These are phyloP conservation scores for Meghimatium bilineatum DNA, from an alignment of 2,888 invertebrate species.

Conservation along the genomic window DNA sequence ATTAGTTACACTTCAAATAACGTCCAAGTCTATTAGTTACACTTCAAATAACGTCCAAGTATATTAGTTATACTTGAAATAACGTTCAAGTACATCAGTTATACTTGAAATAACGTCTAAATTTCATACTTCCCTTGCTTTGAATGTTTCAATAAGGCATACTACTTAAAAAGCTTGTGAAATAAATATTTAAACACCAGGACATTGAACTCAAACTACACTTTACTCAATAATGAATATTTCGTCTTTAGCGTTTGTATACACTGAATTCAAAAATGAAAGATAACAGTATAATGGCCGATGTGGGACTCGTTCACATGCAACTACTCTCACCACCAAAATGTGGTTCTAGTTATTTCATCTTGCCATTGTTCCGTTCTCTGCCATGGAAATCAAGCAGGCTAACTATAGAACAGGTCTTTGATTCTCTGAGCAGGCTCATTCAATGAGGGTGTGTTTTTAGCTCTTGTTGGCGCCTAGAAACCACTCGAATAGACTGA, in stretches of 20 bases:
- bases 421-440: slow-evolving; percentile 1
- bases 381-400: not conserved
- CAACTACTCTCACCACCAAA: not conserved
- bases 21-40: too few species aligned
- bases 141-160: too few species aligned
- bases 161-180: too few species aligned
- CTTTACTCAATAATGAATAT: not conserved
- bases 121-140: too few species aligned
- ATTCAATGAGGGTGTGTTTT: not conserved
- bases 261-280: not conserved
- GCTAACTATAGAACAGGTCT: not conserved
- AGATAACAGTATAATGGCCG: not conserved
- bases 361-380: not conserved
- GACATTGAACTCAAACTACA: not conserved
- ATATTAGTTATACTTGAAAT: too few species aligned
- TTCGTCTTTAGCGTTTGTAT: not conserved
- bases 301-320: not conserved
- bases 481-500: not conserved
- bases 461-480: not conserved
- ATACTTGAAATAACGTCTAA: too few species aligned
- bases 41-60: too few species aligned
- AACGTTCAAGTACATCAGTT: too few species aligned
- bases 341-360: not conserved
- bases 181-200: not conserved
- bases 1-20: too few species aligned